Evolutionary conservation across 2,888 invertebrate genomes (phyloP), one percentile per base, ranked within the genome.

Genomic region (Pyralis farinalis): DNA sequence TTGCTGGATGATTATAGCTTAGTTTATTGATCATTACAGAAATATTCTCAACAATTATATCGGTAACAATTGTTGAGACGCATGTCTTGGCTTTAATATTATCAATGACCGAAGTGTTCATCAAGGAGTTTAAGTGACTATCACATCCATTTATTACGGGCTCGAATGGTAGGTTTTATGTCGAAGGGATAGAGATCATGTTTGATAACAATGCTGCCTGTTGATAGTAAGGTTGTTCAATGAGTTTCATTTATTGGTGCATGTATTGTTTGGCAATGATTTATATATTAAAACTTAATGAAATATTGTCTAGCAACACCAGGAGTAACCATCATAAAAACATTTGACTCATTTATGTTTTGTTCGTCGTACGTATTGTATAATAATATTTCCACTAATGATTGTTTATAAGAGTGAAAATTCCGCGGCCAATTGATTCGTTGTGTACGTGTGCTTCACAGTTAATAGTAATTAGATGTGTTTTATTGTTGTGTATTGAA

Each of bases 51-150:
- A 12, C 31, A 12, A 12, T 31, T 8, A 31, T 40, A n/a, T n/a
- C n/a, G n/a, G n/a, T n/a, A 37, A 34, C 35, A 35, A 36, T 43
- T 25, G 34, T 31, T 40, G 5, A 12, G n/a, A 10, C 7, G 25
- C n/a, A n/a, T n/a, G n/a, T 20, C 3, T 16, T 16, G 22, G 16
- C 38, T 46, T 52, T 43, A 46, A 40, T 54, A 50, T 16, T 16
- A 16, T 59, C 66, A 63, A 63, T 63, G 4, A 16, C 3, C 16
- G 58, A 39, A 44, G 42, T 32, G 46, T 49, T 55, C 35, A 45
- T 50, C 47, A 47, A 48, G 42, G 44, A 27, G 41, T 48, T n/a
- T 48, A 48, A 50, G 44, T 49, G 49, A 42, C 45, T 42, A 49
- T 50, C 43, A 47, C 43, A 35, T 16, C 36, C 39, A 37, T 42